Conservation (phyloP, 2,113 vertebrate species). For the Garra rufa region DNA sequence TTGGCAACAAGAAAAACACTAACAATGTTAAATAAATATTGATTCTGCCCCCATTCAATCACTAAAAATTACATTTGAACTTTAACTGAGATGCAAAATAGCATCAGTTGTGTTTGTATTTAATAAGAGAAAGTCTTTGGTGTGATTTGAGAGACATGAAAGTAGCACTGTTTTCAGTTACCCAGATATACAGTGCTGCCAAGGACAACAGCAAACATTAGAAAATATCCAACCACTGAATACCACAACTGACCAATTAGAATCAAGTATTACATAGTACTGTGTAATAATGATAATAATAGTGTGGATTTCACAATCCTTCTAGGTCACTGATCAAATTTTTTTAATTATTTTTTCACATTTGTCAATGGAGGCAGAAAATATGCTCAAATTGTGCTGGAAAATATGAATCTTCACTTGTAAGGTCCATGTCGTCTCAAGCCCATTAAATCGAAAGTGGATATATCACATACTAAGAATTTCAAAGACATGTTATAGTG, state of each 20-base stretch:
- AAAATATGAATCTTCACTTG: slow-evolving; percentile 3
- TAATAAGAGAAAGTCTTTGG: neutral
- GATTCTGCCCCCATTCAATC: neutral
- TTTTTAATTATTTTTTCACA: neutral
- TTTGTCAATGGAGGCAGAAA: neutral
- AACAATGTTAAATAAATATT: neutral
- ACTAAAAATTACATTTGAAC: neutral
- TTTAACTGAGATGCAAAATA: neutral
- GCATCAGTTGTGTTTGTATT: neutral
- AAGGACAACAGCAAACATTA: neutral
- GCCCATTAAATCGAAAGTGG: neutral
- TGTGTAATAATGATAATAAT: neutral
- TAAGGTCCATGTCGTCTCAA: neutral
- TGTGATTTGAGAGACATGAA: neutral
- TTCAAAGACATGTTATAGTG: neutral
- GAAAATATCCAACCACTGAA: neutral
- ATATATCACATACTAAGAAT: neutral
- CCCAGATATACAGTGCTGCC: neutral
- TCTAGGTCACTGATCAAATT: slow-evolving; percentile 11
- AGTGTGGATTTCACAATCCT: neutral
- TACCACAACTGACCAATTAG: neutral
- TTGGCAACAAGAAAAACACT: neutral
- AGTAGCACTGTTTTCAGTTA: neutral
- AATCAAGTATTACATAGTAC: neutral
- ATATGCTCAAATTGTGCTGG: neutral